phyloP scores from a whole-genome alignment of 2,797 vertebrate genomes.

The Monodelphis domestica region DNA sequence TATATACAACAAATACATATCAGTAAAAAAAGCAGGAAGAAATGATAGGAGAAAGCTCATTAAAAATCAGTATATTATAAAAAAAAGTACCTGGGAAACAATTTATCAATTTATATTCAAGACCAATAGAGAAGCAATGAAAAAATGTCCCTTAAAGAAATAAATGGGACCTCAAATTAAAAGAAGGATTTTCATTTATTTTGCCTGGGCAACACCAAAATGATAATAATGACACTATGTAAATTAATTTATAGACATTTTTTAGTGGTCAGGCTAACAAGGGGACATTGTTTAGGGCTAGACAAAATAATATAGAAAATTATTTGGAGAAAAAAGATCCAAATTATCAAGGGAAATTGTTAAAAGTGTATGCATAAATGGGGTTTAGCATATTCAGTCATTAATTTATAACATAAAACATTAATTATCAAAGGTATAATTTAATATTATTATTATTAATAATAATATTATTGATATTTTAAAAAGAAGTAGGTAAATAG shows the following conservation, averaged over 20 bases:
- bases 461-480: too few species aligned
- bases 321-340: background rate
- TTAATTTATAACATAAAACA: background rate
- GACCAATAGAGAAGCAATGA: background rate
- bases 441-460: too few species aligned
- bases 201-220: rapidly evolving
- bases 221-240: background rate
- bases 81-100: background rate
- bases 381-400: too few species aligned
- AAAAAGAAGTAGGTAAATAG: background rate
- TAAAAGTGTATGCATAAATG: background rate
- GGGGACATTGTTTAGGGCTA: background rate
- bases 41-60: background rate
- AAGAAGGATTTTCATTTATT: background rate
- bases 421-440: background rate
- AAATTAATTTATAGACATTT: background rate
- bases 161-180: background rate
- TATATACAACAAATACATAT: background rate
- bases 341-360: background rate
- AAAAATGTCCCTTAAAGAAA: background rate
- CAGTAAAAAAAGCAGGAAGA: background rate
- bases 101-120: background rate
- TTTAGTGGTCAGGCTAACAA: background rate
- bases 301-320: background rate
- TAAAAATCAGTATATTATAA: background rate